Percentiles rank a stretch among this genome's conserved stretches.
phyloP scores from a whole-genome alignment of 2,888 invertebrate species.

The Apotomis capreana region DNA sequence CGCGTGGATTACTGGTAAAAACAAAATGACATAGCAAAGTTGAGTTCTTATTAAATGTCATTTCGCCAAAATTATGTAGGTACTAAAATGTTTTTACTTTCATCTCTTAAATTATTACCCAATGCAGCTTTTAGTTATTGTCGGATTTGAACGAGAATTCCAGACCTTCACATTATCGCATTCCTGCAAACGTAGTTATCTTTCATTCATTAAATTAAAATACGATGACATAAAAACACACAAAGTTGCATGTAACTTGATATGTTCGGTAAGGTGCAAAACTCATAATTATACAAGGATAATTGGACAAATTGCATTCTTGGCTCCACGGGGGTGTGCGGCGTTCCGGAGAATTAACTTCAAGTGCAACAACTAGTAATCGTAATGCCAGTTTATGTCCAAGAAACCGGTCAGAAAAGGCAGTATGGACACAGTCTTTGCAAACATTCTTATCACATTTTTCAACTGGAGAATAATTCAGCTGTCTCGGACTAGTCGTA shows the following conservation, averaged over 20 bases:
- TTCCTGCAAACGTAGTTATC: constrained; percentile 5
- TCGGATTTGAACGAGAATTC: neutral
- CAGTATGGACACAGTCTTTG: neutral
- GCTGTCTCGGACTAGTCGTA: constrained; percentile 22
- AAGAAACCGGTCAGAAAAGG: neutral
- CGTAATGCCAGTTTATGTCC: constrained; percentile 3
- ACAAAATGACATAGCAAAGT: neutral
- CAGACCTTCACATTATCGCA: constrained; percentile 1
- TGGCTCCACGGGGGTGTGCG: constrained; percentile 5
- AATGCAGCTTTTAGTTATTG: neutral
- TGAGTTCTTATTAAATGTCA: neutral
- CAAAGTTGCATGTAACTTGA: constrained; percentile 27
- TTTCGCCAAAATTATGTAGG: neutral
- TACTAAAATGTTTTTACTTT: neutral
- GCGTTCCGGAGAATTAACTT: constrained; percentile 16
- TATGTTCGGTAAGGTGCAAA: constrained; percentile 33
- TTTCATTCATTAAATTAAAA: constrained; percentile 17
- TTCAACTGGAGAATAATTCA: neutral
- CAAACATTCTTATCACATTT: neutral
- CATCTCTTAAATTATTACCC: neutral
- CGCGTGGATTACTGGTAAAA: neutral
- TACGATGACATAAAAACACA: constrained; percentile 1
- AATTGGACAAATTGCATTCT: constrained; percentile 40
- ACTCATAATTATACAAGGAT: constrained; percentile 22
- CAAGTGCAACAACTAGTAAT: constrained; percentile 20